Percentiles rank a stretch among this genome's conserved stretches.
Evolutionary conservation across 2,113 vertebrate genomes (phyloP).

Genomic region (Naja naja): DNA sequence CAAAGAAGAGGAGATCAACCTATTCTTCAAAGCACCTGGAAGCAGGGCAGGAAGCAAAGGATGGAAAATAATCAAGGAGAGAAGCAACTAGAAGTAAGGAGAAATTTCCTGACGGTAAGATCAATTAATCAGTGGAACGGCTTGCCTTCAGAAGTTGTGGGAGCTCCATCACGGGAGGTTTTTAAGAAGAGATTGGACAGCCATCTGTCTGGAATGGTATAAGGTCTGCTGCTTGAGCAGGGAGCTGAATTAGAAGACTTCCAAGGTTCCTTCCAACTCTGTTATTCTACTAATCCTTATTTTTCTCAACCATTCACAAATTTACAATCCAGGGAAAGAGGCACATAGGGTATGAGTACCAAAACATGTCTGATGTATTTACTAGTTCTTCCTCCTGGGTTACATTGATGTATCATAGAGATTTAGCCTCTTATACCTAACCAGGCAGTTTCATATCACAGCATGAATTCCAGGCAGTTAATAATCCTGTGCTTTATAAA

Average conservation of each 20-base stretch:
- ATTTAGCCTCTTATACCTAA: conserved; percentile 34
- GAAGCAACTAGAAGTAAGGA: not conserved
- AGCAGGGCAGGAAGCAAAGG: not conserved
- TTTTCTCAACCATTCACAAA: conserved; percentile 23
- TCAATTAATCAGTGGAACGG: not conserved
- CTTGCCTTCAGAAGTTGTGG: not conserved
- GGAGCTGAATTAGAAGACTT: not conserved
- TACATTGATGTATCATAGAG: conserved; percentile 40
- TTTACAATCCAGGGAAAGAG: conserved; percentile 7
- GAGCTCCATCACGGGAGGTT: not conserved
- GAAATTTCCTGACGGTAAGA: not conserved
- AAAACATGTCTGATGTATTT: conserved; percentile 21
- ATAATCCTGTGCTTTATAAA: conserved; percentile 49
- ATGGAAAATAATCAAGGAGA: not conserved
- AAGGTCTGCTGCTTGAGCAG: not conserved
- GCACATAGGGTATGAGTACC: not conserved
- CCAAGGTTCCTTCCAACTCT: not conserved
- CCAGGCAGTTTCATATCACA: conserved; percentile 40
- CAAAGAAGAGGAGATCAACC: not conserved
- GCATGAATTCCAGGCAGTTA: conserved; percentile 48
- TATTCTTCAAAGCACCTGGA: not conserved
- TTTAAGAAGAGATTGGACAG: not conserved
- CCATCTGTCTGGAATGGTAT: not conserved
- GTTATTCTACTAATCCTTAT: not conserved
- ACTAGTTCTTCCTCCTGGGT: conserved; percentile 13